Conservation (phyloP, 23 tunicate genomes). For the Ciona savignyi region DNA sequence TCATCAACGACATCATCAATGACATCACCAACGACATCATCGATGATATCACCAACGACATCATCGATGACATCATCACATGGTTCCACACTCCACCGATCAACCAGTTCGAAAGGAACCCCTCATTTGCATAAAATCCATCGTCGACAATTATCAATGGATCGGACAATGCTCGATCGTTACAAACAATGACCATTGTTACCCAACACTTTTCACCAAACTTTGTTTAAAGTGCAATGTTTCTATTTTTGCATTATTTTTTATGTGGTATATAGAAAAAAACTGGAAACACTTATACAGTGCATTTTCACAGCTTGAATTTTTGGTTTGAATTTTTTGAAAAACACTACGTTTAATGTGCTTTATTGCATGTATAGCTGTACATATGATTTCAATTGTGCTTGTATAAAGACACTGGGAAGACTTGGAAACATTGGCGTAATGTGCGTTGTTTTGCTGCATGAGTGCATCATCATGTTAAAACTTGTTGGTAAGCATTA, state of each 20-base stretch:
- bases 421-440: too few relatives aligned
- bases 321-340: too few relatives aligned
- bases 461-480: too few relatives aligned
- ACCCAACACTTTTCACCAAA: too few relatives aligned
- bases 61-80: not conserved
- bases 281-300: too few relatives aligned
- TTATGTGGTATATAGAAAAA: not conserved
- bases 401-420: too few relatives aligned
- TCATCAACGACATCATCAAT: too few relatives aligned
- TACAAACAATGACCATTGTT: not conserved
- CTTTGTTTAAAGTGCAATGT: not conserved
- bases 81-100: not conserved
- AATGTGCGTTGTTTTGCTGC: too few relatives aligned
- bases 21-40: not conserved
- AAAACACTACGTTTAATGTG: too few relatives aligned
- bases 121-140: not conserved
- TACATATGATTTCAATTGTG: too few relatives aligned
- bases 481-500: too few relatives aligned
- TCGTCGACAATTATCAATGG: not conserved
- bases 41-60: not conserved
- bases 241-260: not conserved
- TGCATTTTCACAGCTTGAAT: too few relatives aligned
- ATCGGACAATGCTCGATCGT: not conserved
- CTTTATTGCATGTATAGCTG: not conserved
- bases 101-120: not conserved